A percentile compares a stretch with the other conserved stretches of the same genome.
Conservation (phyloP, 2,888 invertebrate species). For the Auanema freiburgensis region DNA sequence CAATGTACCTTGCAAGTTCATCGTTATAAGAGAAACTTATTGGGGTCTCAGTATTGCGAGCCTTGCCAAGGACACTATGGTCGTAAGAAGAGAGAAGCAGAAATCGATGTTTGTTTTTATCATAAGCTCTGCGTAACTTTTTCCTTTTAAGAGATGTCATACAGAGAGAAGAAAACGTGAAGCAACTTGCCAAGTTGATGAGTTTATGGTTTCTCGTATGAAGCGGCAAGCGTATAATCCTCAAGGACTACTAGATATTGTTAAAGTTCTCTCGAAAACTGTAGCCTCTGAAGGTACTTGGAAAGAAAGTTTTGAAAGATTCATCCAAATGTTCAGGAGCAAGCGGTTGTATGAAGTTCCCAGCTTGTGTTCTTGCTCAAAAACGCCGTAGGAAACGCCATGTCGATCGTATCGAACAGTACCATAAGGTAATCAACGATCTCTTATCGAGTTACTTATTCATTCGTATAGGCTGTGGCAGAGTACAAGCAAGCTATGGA, state of each 20-base stretch:
- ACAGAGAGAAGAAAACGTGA: constrained; percentile 31
- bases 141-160: constrained; percentile 26
- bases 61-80: constrained; percentile 50
- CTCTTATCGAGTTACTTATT: neutral
- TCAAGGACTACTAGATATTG: constrained; percentile 52
- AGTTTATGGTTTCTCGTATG: constrained; percentile 41
- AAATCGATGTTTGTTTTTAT: constrained; percentile 29
- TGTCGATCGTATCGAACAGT: constrained; percentile 43
- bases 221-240: constrained; percentile 56
- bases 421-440: constrained; percentile 25
- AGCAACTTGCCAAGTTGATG: constrained; percentile 46
- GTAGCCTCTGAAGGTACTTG: constrained; percentile 20
- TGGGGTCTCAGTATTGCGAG: constrained; percentile 54
- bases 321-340: constrained; percentile 9
- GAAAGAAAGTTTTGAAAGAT: neutral
- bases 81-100: constrained; percentile 51
- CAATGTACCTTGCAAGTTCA: constrained; percentile 41
- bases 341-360: constrained; percentile 54
- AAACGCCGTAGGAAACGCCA: constrained; percentile 53
- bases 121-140: too few relatives aligned
- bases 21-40: constrained; percentile 43
- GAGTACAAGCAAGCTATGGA: constrained; percentile 32
- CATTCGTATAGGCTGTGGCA: constrained; percentile 24
- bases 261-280: constrained; percentile 46
- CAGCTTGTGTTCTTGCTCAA: constrained; percentile 54